Evolutionary conservation across 2,113 vertebrate species (phyloP).

Genomic region (Diadophis punctatus): DNA sequence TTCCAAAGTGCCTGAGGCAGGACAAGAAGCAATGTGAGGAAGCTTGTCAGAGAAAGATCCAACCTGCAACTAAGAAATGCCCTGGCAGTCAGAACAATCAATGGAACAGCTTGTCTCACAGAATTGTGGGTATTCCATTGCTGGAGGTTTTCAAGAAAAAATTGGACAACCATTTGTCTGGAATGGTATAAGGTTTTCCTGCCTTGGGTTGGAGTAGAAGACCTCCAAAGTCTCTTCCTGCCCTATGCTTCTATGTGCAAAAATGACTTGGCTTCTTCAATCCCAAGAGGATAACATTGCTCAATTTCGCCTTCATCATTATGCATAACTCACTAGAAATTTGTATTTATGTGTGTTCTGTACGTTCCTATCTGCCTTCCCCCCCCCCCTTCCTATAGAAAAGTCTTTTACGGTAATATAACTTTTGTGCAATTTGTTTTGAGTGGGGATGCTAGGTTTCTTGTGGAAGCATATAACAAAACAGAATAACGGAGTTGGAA

Average conservation of each 20-base stretch:
- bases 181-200: not conserved
- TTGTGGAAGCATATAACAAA: not conserved
- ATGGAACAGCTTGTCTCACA: not conserved
- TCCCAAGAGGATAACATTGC: not conserved
- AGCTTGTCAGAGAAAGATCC: not conserved
- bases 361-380: not conserved
- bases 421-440: not conserved
- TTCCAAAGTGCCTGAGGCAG: not conserved
- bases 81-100: not conserved
- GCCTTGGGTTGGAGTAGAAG: not conserved
- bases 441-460: not conserved
- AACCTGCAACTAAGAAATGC: not conserved
- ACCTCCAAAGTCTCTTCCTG: not conserved
- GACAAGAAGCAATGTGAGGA: not conserved
- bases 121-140: not conserved
- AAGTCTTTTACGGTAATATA: not conserved
- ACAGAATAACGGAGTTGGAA: no score
- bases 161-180: not conserved
- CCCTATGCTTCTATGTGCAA: not conserved
- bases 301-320: not conserved
- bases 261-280: not conserved
- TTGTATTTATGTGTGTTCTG: not conserved
- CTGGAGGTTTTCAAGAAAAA: not conserved
- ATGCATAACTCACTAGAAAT: not conserved
- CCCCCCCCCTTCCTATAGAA: not conserved